Base-by-base conservation (phyloP, 1,140 invertebrate species). In the Cryptotermes secundus region DNA sequence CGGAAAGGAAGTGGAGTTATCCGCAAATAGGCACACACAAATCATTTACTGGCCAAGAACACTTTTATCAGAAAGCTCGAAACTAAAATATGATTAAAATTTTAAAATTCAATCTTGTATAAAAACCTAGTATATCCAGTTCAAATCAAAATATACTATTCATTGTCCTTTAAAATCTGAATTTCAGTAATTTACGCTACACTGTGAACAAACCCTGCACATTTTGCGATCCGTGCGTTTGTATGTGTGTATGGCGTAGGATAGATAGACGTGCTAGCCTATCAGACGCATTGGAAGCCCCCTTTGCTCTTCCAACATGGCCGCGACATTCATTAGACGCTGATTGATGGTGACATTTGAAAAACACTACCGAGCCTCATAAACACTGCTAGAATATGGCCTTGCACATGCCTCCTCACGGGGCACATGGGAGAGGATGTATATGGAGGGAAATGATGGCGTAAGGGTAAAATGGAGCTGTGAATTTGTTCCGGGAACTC, bases 321-420 rank as follows among this genome's bases (percentile, higher is more conserved):
- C 83, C 59, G 83, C 82, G 34, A 81, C 83, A 81, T 80, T 85
- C 83, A 81, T 84, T 85, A 80, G 31, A 16, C 59, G 36, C 84
- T 85, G 86, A 88, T 88, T 87, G 86, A 88, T 87, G 87, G 85
- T 85, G 87, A 88, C 85, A 86, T 87, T 88, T 87, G 83, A 81
- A 88, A 87, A 88, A 87, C 85, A 87, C 82, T 84, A 84, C 59
- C 65, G 86, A 65, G 81, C 80, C 81, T 53, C 42, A 82, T 82
- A 82, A 82, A 82, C 81, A 82, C 34, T 14, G 31, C 24, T 35
- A 35, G 31, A 35, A 36, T 22, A 38, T 19, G 34, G 12, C 19
- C 80, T 35, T n/a, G 80, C 19, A 79, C 31, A 49, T 49, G 45
- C 38, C 38, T 42, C 16, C 38, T 7, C 80, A 22, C 34, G 34